Percentiles rank a stretch among this genome's conserved stretches.
Conservation (phyloP, 2,113 vertebrate species). For the Heteronetta atricapilla region DNA sequence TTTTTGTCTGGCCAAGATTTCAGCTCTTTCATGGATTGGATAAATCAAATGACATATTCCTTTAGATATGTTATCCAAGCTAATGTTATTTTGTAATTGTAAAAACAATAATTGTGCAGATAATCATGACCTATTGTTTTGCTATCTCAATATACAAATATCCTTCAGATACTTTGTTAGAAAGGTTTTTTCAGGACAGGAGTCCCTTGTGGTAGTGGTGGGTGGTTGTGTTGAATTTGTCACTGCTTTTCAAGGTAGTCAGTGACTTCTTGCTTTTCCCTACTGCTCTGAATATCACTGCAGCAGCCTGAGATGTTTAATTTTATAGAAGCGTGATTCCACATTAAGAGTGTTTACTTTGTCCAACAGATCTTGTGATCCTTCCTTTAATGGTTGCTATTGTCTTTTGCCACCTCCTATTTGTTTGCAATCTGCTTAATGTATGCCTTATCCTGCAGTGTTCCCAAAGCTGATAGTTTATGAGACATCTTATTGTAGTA, state of each 20-base stretch:
- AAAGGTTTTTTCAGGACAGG: not conserved
- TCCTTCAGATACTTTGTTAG: not conserved
- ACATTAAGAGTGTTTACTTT: conserved; percentile 13
- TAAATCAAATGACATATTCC: not conserved
- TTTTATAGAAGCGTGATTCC: conserved; percentile 40
- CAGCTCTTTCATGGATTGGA: not conserved
- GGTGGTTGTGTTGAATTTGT: not conserved
- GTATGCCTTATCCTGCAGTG: conserved; percentile 37
- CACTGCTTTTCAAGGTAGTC: not conserved
- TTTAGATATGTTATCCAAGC: not conserved
- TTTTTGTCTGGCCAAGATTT: not conserved
- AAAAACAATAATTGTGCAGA: not conserved
- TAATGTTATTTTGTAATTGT: not conserved
- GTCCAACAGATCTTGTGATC: conserved; percentile 52
- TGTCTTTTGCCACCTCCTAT: conserved; percentile 47
- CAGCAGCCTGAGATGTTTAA: not conserved
- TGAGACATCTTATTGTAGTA: conserved; percentile 13
- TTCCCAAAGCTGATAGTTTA: conserved; percentile 38
- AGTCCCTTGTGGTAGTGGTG: not conserved
- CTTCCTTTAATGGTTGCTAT: conserved; percentile 16
- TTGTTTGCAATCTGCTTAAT: conserved; percentile 63
- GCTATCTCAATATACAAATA: not conserved
- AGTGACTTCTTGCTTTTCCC: not conserved
- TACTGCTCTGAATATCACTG: not conserved
- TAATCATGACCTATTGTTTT: not conserved